Evolutionary conservation across 2,113 vertebrate genomes (phyloP), one percentile per base, ranked within the genome.

Genomic region (Microcebus griseorufus): DNA sequence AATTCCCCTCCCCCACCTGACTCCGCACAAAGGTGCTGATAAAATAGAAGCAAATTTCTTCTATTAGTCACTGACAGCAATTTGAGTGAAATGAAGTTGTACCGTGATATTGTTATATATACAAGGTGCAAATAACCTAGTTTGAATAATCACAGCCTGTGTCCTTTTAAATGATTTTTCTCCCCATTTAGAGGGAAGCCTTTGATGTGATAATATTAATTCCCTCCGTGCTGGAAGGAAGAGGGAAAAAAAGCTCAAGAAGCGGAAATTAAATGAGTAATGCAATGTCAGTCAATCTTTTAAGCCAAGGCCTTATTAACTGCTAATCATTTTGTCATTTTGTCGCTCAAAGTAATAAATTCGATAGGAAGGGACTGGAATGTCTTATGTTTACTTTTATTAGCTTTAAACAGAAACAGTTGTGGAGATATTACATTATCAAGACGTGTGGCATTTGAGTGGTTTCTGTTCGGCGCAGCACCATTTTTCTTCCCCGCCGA

Each of bases 171-270:
- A 99, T 99, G 98, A 99, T 99, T 99, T 99, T 98, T 99, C 99
- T 99, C 98, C 98, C 98, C 98, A 99, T 99, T 99, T 99, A 99
- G 98, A 99, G 98, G 98, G 98, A 99, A 99, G 98, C 98, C 99
- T 99, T 99, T 99, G 99, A 99, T 99, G 99, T 99, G 99, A 99
- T 99, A 99, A 99, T 99, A 99, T 99, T 99, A 99, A 99, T 99
- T 99, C 99, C 99, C 98, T 98, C 98, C 98, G 98, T 99, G 98
- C 98, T 98, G 98, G 98, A 98, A 99, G 98, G 98, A 98, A 98
- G 97, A 72, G 96, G 96, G 96, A 39, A 94, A 98, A 98, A 98
- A 98, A 98, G 93, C 98, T 98, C 98, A 98, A 99, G 99, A 99
- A 99, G 98, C 99, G 99, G 99, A 99, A 99, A 99, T 99, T 99